Conservation (phyloP, 2,113 vertebrate genomes). For the Eublepharis macularius region DNA sequence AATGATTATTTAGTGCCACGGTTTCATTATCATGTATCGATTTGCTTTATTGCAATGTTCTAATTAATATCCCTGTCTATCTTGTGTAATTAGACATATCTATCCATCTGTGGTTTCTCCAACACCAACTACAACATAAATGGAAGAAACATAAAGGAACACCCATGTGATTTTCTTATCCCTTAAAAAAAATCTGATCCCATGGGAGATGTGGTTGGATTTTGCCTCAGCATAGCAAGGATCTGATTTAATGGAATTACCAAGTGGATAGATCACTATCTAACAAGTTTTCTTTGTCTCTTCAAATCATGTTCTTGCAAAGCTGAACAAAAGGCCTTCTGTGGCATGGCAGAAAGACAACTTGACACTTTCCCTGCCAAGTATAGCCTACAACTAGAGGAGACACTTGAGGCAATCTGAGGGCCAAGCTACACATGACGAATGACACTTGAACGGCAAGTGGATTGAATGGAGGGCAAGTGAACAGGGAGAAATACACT, state of each 20-base stretch:
- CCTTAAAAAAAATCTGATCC: not conserved
- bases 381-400: not conserved
- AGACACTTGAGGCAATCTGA: not conserved
- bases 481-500: no score
- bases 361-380: not conserved
- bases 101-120: not conserved
- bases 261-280: not conserved
- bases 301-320: not conserved
- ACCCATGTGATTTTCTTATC: not conserved
- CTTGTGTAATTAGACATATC: not conserved
- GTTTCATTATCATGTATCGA: not conserved
- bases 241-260: not conserved
- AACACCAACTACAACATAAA: not conserved
- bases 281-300: not conserved
- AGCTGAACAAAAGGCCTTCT: not conserved
- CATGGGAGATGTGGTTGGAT: not conserved
- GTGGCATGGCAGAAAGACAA: not conserved
- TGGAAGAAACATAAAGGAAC: not conserved
- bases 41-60: not conserved
- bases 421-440: no score
- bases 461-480: no score
- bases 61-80: conserved; percentile 1
- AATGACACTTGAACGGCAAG: no score
- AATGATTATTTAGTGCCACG: no score
- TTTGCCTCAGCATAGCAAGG: not conserved